These are phyloP conservation scores for Synaphobranchus kaupii DNA, from an alignment of 2,797 vertebrate genomes.

Conservation along the genomic window DNA sequence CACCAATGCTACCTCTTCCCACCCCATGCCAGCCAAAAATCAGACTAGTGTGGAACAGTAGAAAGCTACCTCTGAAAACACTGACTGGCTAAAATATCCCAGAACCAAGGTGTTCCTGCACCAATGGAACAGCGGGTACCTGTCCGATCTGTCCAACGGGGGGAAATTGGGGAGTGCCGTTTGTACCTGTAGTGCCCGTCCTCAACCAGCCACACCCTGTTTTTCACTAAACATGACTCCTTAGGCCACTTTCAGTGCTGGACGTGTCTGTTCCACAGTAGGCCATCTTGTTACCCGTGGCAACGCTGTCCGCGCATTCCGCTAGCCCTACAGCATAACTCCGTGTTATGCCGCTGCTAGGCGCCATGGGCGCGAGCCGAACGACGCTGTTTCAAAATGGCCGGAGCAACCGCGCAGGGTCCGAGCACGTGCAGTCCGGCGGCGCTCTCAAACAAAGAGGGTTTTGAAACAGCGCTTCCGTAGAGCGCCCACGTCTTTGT, in stretches of 20 bases:
- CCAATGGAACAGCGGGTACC: background rate
- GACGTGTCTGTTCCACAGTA: constrained; percentile 34
- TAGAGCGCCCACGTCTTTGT: background rate
- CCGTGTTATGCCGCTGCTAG: background rate
- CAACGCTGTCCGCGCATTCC: constrained; percentile 7
- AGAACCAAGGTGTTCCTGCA: constrained; percentile 9
- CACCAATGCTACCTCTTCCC: background rate
- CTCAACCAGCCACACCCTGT: background rate
- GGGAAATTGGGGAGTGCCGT: background rate
- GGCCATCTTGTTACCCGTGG: background rate
- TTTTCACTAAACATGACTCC: background rate
- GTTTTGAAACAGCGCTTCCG: constrained; percentile 16
- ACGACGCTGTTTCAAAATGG: constrained; percentile 17
- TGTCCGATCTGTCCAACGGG: background rate
- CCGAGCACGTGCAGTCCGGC: too few relatives aligned
- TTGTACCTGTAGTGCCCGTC: background rate
- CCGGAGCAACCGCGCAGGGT: background rate
- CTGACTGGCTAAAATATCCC: background rate
- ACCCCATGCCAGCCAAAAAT: background rate
- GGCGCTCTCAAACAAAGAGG: background rate
- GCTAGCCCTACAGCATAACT: background rate
- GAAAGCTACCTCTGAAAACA: background rate
- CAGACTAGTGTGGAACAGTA: constrained; percentile 30
- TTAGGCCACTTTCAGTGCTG: background rate
- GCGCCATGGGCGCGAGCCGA: too few relatives aligned